phyloP scores from a whole-genome alignment of 2,888 invertebrate species.

The Agelastica alni region DNA sequence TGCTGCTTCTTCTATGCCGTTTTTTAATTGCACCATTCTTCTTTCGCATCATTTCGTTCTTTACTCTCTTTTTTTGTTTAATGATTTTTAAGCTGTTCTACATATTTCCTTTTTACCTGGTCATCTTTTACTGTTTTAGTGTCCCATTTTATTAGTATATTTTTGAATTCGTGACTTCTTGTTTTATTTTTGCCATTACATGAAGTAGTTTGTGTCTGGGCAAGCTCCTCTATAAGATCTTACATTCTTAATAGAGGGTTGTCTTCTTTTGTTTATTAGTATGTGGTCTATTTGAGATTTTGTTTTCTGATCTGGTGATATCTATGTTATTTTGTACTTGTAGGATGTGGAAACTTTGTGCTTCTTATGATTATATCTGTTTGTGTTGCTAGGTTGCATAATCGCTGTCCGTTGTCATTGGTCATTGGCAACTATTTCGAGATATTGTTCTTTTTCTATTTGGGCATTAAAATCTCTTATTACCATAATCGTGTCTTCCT shows the following conservation, averaged over 20 bases:
- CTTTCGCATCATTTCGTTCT: neutral
- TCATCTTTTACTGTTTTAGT: neutral
- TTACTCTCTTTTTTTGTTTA: neutral
- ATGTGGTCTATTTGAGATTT: neutral
- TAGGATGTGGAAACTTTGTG: neutral
- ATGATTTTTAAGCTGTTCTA: neutral
- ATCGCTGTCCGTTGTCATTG: neutral
- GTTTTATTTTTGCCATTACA: neutral
- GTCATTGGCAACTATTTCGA: neutral
- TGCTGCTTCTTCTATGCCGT: constrained; percentile 5
- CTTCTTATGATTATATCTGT: no score
- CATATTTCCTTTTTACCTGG: neutral
- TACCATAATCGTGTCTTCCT: no score
- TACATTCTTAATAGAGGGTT: neutral
- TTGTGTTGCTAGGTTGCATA: neutral
- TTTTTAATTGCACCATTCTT: neutral
- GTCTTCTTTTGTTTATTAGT: neutral
- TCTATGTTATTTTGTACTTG: neutral
- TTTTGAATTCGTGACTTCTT: neutral
- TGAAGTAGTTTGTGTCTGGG: neutral
- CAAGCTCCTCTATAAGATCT: constrained; percentile 10
- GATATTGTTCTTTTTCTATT: neutral
- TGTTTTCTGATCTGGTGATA: neutral
- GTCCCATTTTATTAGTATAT: neutral
- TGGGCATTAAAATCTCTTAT: neutral